Conservation (phyloP, 2,888 invertebrate species). For the Callyntrura sp. region DNA sequence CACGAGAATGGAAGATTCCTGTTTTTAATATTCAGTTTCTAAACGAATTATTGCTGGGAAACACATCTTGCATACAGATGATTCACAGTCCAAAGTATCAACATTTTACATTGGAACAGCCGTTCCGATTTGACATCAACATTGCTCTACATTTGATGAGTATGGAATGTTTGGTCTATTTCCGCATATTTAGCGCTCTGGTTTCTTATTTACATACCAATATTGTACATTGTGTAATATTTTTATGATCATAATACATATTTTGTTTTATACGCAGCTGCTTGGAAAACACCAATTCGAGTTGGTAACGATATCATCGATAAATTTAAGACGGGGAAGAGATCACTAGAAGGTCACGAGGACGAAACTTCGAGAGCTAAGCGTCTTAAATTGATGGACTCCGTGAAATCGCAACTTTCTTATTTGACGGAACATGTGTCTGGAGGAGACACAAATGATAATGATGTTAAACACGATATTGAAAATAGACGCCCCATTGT, state of each 20-base stretch:
- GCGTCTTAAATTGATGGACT: constrained; percentile 51
- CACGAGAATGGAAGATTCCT: constrained; percentile 96
- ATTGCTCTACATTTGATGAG: constrained; percentile 96
- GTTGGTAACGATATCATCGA: constrained; percentile 95
- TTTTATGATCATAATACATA: no score
- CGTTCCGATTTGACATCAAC: constrained; percentile 94
- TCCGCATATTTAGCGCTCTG: no score
- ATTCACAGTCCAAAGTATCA: constrained; percentile 91
- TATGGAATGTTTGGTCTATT: constrained; percentile 86
- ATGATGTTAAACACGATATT: constrained; percentile 27
- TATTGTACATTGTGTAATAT: no score
- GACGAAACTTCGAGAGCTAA: constrained; percentile 54
- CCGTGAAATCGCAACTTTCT: constrained; percentile 41
- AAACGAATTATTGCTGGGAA: constrained; percentile 95
- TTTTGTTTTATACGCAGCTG: constrained; percentile 90
- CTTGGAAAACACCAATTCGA: constrained; percentile 97
- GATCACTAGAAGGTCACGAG: constrained; percentile 63
- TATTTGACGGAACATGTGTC: neutral
- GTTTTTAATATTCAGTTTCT: constrained; percentile 98
- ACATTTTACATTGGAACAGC: constrained; percentile 92
- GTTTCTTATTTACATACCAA: no score
- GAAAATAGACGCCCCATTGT: constrained; percentile 73
- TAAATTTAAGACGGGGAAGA: constrained; percentile 90
- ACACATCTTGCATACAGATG: constrained; percentile 90
- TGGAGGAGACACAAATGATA: constrained; percentile 7